Evolutionary conservation across 1,140 invertebrate species (phyloP), one percentile per base, ranked within the genome.

Genomic region (Acromyrmex charruanus): DNA sequence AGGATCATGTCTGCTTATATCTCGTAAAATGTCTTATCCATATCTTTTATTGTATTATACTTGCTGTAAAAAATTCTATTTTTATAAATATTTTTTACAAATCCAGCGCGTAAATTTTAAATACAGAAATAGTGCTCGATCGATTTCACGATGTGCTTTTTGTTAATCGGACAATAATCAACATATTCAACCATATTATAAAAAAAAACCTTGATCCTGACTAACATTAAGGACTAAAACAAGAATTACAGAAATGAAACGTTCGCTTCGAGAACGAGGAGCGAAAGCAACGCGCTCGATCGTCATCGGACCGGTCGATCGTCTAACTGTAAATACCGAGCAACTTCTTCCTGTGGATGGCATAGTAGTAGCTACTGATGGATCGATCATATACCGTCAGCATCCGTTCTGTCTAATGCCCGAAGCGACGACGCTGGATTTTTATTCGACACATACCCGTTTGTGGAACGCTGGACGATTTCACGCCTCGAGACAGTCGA

Each of bases 311-410:
- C 71, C 75, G 72, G 61, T 65, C 77, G 74, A 87, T 84, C 88
- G 68, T 80, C 88, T 92, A 92, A 92, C 91, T 92, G 91, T 92
- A 92, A 92, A 92, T 91, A 85, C 72, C 49, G 61, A 44, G 31
- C 65, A 49, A 71, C 65, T 90, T 90, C 89, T 87, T 90, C 71
- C 59, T 75, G 49, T 4, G 39, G 55, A 84, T 58, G 25, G 65
- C 80, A 44, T 79, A 87, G 74, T 69, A 71, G 59, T 79, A 39
- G 66, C 79, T 84, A 69, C 35, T 31, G 71, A 90, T 90, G 74
- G 68, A 88, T 81, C 88, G 25, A 79, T 66, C 77, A 66, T 79
- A 85, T 77, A 90, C 28, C 12, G 14, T 55, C 79, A 61, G 66
- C 65, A 81, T 85, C 71, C 89, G 85, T 59, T 51, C 31, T 55